Base-by-base conservation (phyloP, 2,113 vertebrate species). In the Propithecus coquereli region DNA sequence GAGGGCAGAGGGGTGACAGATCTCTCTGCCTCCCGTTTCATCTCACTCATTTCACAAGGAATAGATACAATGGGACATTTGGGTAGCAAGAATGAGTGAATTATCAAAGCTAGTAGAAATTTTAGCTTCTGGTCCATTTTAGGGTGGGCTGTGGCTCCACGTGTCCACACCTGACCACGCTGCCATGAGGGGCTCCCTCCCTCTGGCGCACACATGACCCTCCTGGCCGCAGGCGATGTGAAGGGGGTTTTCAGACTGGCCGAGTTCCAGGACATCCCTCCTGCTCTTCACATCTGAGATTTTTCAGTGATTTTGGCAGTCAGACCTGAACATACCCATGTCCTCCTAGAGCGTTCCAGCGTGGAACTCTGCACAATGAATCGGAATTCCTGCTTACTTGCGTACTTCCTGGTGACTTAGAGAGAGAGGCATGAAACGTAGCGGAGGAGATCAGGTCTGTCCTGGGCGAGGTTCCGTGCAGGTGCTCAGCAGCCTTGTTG, bases 171-270 rank as follows among this genome's bases (percentile, higher is more conserved):
- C 8, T 61, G 25, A 27, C 27, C 61, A 63, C 61, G 1, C 11
- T 25, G 25, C 50, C 34, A 30, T 22, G 30, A 52, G 34, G 50
- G 47, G 18, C 18, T 54, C 77, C 11, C 77, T 54, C 61, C 27
- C 61, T 30, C 61, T 30, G 61, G 27, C 4, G 25, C 61, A 11
- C 59, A 63, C 61, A 63, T 27, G 10, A 25, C 73, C 43, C 73
- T 32, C 8, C 70, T 1, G 14, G 30, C 5, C 9, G 27, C 0
- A n/a, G 12, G n/a, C 0, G 2, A 0, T 45, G 25, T 30, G 40
- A 45, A 63, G 61, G 71, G 23, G 3, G 3, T 74, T 74, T 71
- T 27, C 71, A 74, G 40, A 76, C 8, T 0, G 2, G 2, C 23
- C 2, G 20, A 16, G 59, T 37, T 34, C 27, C 1, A 1, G 30